These are phyloP conservation scores for Troides helena DNA, from an alignment of 2,888 invertebrate species.

Conservation along the genomic window DNA sequence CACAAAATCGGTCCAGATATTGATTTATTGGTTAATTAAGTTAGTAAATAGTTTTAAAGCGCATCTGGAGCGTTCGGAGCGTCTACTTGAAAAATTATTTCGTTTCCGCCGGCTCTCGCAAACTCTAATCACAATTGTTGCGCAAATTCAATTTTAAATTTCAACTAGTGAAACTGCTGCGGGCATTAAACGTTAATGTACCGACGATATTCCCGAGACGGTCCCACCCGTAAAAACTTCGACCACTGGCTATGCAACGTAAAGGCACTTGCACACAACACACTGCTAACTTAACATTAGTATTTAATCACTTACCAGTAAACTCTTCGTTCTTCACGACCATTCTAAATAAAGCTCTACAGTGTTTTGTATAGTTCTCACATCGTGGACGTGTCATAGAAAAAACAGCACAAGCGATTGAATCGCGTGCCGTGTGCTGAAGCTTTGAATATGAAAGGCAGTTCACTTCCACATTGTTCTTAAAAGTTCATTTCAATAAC, in stretches of 20 bases:
- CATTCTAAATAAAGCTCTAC: background rate
- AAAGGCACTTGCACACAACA: constrained; percentile 2
- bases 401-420: background rate
- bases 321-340: background rate
- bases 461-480: constrained; percentile 58
- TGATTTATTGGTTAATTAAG: constrained; percentile 29
- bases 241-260: constrained; percentile 51
- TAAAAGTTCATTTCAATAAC: constrained; percentile 73
- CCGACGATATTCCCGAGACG: constrained; percentile 68
- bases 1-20: background rate
- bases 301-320: background rate
- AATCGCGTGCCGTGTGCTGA: constrained; percentile 44
- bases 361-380: background rate
- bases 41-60: constrained; percentile 26
- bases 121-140: constrained; percentile 62
- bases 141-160: constrained; percentile 68
- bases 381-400: background rate
- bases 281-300: background rate
- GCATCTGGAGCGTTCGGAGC: constrained; percentile 32
- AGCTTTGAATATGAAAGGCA: constrained; percentile 48
- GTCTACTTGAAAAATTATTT: constrained; percentile 47
- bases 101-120: constrained; percentile 36
- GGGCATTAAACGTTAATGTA: constrained; percentile 73
- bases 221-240: constrained; percentile 73
- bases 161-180: constrained; percentile 55